Conservation (phyloP, 1,140 invertebrate species). For the Venustaconcha ellipsiformis region DNA sequence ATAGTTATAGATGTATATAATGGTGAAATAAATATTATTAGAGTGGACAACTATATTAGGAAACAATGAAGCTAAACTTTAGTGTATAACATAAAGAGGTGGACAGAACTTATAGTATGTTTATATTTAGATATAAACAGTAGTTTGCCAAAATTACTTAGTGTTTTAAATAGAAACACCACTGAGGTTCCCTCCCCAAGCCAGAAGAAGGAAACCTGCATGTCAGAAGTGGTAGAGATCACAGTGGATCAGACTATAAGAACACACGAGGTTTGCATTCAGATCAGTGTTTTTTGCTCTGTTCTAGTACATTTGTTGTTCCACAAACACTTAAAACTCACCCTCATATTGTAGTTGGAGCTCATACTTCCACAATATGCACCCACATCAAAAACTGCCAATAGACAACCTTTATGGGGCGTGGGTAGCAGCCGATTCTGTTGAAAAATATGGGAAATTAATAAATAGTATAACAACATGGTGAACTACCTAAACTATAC, state of each 20-base stretch:
- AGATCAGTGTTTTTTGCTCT: neutral
- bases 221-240: neutral
- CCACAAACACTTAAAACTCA: conserved; percentile 27
- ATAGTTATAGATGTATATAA: too few species aligned
- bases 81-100: too few species aligned
- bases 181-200: too few species aligned
- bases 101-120: too few species aligned
- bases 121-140: too few species aligned
- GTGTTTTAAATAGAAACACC: too few species aligned
- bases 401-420: conserved; percentile 51
- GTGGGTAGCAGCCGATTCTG: conserved; percentile 56
- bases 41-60: too few species aligned
- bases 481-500: neutral
- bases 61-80: too few species aligned
- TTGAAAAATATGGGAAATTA: neutral
- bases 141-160: too few species aligned
- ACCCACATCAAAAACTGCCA: conserved; percentile 69
- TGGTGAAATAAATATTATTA: too few species aligned
- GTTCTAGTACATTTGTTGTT: neutral
- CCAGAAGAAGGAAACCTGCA: too few species aligned
- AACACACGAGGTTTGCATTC: neutral
- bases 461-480: neutral
- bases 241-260: neutral
- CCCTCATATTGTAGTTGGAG: conserved; percentile 70
- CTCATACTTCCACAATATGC: conserved; percentile 71